These are phyloP conservation scores for Hycleus cichorii DNA, from an alignment of 1,140 invertebrate species.

Conservation along the genomic window DNA sequence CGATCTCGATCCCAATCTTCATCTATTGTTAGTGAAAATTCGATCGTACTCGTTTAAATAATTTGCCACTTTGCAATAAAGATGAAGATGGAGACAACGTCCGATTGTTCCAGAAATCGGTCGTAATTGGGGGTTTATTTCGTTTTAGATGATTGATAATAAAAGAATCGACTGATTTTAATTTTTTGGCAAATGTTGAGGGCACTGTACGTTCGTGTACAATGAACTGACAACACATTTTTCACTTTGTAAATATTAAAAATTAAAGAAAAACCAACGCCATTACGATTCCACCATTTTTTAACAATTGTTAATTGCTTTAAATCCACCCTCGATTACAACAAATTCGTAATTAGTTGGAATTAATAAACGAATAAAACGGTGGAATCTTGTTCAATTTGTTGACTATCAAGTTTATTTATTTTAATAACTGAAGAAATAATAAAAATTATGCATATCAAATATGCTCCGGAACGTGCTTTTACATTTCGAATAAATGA, in stretches of 20 bases:
- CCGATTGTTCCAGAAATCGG: too few relatives aligned
- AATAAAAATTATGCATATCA: slow-evolving; percentile 12
- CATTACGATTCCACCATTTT: slow-evolving; percentile 1
- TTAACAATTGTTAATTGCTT: not conserved
- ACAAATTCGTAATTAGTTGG: not conserved
- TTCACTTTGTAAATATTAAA: slow-evolving; percentile 18
- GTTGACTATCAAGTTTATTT: not conserved
- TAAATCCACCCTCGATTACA: not conserved
- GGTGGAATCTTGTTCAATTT: not conserved
- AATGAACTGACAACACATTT: slow-evolving; percentile 29
- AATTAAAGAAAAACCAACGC: too few relatives aligned
- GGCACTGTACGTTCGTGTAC: slow-evolving; percentile 28
- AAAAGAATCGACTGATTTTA: not conserved
- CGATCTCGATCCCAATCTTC: too few relatives aligned
- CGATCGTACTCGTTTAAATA: too few relatives aligned
- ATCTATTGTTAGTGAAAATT: too few relatives aligned
- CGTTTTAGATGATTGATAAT: not conserved
- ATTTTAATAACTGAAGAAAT: not conserved
- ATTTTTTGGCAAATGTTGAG: not conserved
- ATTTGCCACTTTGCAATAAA: too few relatives aligned
- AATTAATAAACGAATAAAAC: not conserved
- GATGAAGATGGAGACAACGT: too few relatives aligned
- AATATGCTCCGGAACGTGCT: slow-evolving; percentile 2
- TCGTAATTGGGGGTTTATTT: not conserved
- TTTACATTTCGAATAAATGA: too few relatives aligned